Evolutionary conservation across 2,888 invertebrate species (phyloP), one percentile per base, ranked within the genome.

Genomic region (Meganola albula): DNA sequence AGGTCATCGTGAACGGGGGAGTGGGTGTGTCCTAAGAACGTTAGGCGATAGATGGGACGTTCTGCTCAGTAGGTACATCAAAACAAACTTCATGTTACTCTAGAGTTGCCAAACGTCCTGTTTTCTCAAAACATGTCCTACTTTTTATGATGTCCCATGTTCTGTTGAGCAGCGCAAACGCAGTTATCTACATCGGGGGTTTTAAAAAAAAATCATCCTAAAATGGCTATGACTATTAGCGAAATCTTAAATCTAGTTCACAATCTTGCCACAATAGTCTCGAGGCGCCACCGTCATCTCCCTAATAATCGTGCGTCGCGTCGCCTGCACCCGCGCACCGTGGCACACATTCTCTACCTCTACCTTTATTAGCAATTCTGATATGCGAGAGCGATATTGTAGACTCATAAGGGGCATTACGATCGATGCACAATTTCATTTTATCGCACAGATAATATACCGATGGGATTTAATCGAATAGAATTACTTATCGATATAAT

Each of bases 281-380:
- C 45, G 47, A 59, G 53, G 72, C 69, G 74, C 72, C 63, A 63
- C 68, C 31, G 55, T 53, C 48, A 43, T 35, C 34, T 36, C 45
- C 31, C 67, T 64, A 66, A 68, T 66, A 68, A 65, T n/a, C n/a
- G n/a, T n/a, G n/a, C n/a, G n/a, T n/a, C n/a, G 52, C 58, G 45
- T 45, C 49, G 61, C 65, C 51, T 56, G 56, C 61, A 68, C 71
- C 51, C 56, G 56, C 61, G 69, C 71, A 60, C 60, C 50, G 42
- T 63, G 71, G 69, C 74, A 76, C 63, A 79, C 75, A 77, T 77
- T 75, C 67, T 45, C 73, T 63, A 58, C 67, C 67, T 45, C 73
- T 63, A 58, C 67, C 67, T 74, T 70, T 79, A 80, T 82, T 83
- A 78, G 76, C 80, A 80, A 83, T 78, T 79, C 82, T 62, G 80